Base-by-base conservation (phyloP, 1,140 invertebrate genomes). In the Dreissena rostriformis region DNA sequence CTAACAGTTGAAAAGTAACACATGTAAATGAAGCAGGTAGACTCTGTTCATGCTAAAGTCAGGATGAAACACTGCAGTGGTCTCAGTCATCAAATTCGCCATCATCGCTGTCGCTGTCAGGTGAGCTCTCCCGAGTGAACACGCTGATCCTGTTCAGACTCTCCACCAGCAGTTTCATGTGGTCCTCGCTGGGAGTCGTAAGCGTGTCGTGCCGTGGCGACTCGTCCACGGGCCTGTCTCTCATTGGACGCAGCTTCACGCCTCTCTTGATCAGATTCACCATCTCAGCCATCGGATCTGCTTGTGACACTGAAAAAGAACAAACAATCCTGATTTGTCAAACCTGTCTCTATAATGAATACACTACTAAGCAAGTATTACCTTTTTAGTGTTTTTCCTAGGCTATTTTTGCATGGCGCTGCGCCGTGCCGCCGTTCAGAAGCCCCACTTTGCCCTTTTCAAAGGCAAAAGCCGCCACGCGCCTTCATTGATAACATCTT, bases 201-300 rank as follows among this genome's bases (percentile, higher is more conserved):
- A 67, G 63, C 22, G n/a, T 61, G 12, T 81, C 78, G 7, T 26
- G 66, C 26, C 74, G 53, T 11, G 17, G n/a, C 0, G 19, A 24
- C 5, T 49, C 26, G n/a, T 53, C 26, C 4, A 26, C 15, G 49
- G 57, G 61, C 0, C 53, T 26, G 29, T 86, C 82, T 49, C 74
- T 63, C 39, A 88, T 78, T 17, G 74, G 63, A n/a, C 85, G 82
- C 52, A 90, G 61, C 67, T 88, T 87, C 14, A 88, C 86, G 2
- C 87, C 86, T 70, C 87, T 88, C 17, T 84, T 82, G 14, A 90
- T 90, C 57, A 90, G 71, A 28, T 74, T 73, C 26, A 90, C 67
- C 76, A 90, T 88, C 66, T 87, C 80, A 29, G 71, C 52, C 80
- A 90, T 86, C 8, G 88, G 88, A 75, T 86, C 85, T 24, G 68